Evolutionary conservation across 2,797 vertebrate genomes (phyloP).

Genomic region (Novumbra hubbsi): DNA sequence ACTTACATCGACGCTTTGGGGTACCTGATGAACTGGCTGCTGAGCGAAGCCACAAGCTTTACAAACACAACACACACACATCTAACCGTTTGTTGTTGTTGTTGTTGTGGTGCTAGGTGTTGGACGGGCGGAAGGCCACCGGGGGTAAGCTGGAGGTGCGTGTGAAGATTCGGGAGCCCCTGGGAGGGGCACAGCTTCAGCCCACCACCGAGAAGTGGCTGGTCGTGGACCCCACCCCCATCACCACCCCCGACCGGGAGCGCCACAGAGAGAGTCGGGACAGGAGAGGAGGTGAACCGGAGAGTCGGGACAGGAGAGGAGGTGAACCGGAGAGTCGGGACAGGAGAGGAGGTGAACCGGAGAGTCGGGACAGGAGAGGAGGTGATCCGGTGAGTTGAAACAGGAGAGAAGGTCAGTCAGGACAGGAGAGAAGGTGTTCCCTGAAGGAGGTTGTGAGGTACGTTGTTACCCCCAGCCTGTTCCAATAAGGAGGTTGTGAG

Average conservation of each 20-base stretch:
- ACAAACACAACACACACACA: not conserved
- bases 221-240: slow-evolving; percentile 73
- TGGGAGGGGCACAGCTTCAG: slow-evolving; percentile 80
- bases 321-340: slow-evolving; percentile 9
- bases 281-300: not conserved
- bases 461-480: too few relatives aligned
- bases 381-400: not conserved
- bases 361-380: not conserved
- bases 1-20: too few relatives aligned
- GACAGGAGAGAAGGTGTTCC: too few relatives aligned
- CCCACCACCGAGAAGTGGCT: slow-evolving; percentile 85
- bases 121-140: slow-evolving; percentile 87
- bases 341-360: not conserved
- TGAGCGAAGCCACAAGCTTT: too few relatives aligned
- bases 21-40: too few relatives aligned
- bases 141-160: slow-evolving; percentile 86
- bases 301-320: slow-evolving; percentile 4
- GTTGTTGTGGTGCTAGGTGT: slow-evolving; percentile 65
- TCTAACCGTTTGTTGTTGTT: not conserved
- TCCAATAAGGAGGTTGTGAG: too few relatives aligned
- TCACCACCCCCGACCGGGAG: slow-evolving; percentile 71
- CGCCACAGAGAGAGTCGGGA: slow-evolving; percentile 30
- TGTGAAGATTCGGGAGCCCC: slow-evolving; percentile 83
- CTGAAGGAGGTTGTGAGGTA: too few relatives aligned
- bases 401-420: not conserved